Base-by-base conservation (phyloP, 2,113 vertebrate species). In the Tauraco erythrolophus region DNA sequence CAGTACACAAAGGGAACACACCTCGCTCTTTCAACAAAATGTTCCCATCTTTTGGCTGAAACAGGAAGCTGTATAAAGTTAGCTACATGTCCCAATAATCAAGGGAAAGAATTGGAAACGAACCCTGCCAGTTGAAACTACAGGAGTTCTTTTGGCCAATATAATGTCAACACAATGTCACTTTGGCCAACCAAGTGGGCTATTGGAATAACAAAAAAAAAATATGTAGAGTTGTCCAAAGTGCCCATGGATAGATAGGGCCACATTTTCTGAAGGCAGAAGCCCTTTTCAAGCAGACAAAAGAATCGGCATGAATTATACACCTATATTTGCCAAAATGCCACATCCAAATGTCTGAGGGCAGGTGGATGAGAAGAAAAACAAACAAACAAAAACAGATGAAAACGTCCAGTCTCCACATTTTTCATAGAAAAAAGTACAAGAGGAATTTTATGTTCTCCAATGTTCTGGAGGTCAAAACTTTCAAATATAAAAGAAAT, bases 41-140 rank as follows among this genome's bases (percentile, higher is more conserved):
- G 24, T 88, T 94, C 60, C 66, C 56, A 91, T 84, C 76, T 91
- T 86, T 81, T 92, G 80, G 37, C 60, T 87, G 56, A 91, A 95
- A 87, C 56, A 94, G 74, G 39, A 92, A 87, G 54, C 51, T 75
- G 50, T 70, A 92, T 68, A 68, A 94, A 91, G 51, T 95, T 83
- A 97, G 79, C 71, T 93, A 58, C 79, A 65, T 79, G 53, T 95
- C 92, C 46, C 81, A 74, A 18, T 30, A 93, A 93, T 65, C 76
- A 89, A 93, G 64, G 37, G 60, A 94, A 91, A 60, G 65, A 93
- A 91, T 8, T 87, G 64, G 86, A 95, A 95, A 95, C 89, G 71
- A 96, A 91, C 8, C 16, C 39, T 91, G 92, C 72, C 85, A 94
- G 51, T 51, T 95, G 80, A 94, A 95, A 92, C 88, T 94, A 83